A percentile compares a stretch with the other conserved stretches of the same genome.
phyloP scores from a whole-genome alignment of 2,113 vertebrate genomes.

The Tragelaphus imberbis region DNA sequence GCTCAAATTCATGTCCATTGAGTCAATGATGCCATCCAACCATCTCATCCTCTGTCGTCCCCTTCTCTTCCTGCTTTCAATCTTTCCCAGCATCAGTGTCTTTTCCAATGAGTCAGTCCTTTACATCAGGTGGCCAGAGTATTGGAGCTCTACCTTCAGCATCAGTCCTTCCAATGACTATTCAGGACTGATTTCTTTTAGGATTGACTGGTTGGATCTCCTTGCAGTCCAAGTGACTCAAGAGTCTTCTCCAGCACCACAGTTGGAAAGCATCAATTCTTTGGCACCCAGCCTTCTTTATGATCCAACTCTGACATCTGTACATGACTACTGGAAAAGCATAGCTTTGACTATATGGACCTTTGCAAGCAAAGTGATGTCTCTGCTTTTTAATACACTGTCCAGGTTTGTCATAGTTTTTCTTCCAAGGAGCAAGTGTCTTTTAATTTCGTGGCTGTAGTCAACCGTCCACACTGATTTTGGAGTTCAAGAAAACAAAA shows the following conservation, averaged over 20 bases:
- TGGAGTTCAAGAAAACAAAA: background rate
- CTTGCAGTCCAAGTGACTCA: background rate
- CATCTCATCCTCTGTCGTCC: background rate
- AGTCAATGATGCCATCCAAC: background rate
- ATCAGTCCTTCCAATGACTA: background rate
- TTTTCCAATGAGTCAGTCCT: background rate
- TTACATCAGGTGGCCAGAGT: background rate
- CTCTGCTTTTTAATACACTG: background rate
- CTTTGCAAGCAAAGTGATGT: background rate
- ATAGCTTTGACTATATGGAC: background rate
- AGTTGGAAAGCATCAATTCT: background rate
- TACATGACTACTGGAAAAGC: background rate
- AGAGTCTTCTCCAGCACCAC: background rate
- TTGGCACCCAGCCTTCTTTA: background rate
- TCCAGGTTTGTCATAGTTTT: background rate
- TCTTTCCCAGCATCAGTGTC: background rate
- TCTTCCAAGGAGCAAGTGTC: background rate
- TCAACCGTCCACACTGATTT: accelerated
- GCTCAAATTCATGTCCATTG: background rate
- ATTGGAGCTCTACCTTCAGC: background rate
- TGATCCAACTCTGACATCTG: background rate
- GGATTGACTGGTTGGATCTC: background rate
- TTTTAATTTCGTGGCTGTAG: background rate
- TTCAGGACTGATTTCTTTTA: background rate
- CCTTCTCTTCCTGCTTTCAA: background rate